Conservation (phyloP, 2,888 invertebrate genomes). For the Harpalus rubripes region DNA sequence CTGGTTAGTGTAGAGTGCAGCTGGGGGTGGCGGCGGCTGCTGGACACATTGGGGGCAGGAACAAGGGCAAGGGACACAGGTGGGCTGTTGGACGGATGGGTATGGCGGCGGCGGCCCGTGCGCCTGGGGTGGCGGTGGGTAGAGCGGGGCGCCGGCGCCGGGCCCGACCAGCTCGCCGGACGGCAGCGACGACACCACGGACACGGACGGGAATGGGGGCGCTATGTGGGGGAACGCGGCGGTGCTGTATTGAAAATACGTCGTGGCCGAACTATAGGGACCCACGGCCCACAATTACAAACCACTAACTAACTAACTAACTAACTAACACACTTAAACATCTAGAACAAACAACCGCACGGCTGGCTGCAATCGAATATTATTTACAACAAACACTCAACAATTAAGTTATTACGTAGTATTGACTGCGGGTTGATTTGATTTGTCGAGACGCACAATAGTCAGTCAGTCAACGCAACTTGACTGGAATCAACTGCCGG, state of each 20-base stretch:
- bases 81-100: constrained; percentile 71
- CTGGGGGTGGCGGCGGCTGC: constrained; percentile 77
- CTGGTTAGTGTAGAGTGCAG: constrained; percentile 76
- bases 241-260: constrained; percentile 78
- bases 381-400: constrained; percentile 19
- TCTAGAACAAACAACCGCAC: constrained; percentile 26
- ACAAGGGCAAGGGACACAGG: constrained; percentile 31
- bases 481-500: constrained; percentile 14
- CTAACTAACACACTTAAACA: constrained; percentile 16
- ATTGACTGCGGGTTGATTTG: constrained; percentile 30
- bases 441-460: constrained; percentile 29
- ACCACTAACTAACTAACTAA: constrained; percentile 17
- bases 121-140: constrained; percentile 70
- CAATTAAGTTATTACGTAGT: constrained; percentile 1
- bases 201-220: constrained; percentile 73
- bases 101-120: constrained; percentile 76
- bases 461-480: constrained; percentile 6
- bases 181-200: constrained; percentile 55
- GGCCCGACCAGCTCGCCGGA: constrained; percentile 53
- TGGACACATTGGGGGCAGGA: constrained; percentile 68
- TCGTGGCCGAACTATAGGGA: constrained; percentile 74
- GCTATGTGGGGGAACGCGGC: constrained; percentile 78
- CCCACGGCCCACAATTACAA: constrained; percentile 10
- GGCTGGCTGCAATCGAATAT: neutral
- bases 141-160: constrained; percentile 57